Conservation (phyloP, 2,888 invertebrate genomes). For the Cremastinae sp. region DNA sequence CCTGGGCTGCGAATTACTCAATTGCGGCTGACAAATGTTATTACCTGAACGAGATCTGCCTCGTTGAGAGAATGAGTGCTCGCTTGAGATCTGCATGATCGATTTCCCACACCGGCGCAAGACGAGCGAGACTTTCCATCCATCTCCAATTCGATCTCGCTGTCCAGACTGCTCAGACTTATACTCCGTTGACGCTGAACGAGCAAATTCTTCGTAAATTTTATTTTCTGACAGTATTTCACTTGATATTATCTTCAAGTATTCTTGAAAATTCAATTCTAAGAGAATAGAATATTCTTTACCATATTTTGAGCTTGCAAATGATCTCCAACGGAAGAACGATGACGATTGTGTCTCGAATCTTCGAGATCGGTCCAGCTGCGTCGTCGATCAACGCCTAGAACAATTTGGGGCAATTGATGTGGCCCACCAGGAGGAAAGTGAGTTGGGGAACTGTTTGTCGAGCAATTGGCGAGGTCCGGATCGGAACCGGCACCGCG, state of each 20-base stretch:
- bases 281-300: slow-evolving; percentile 1
- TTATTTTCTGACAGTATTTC: not conserved
- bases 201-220: not conserved
- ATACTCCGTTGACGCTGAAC: slow-evolving; percentile 82
- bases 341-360: slow-evolving; percentile 74
- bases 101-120: slow-evolving; percentile 79
- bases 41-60: slow-evolving; percentile 89
- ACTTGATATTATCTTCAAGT: not conserved
- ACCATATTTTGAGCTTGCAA: slow-evolving; percentile 78
- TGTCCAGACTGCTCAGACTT: slow-evolving; percentile 91
- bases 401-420: slow-evolving; percentile 81
- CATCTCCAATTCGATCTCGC: slow-evolving; percentile 86
- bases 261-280: not conserved
- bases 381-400: slow-evolving; percentile 85
- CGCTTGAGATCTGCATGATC: slow-evolving; percentile 78
- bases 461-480: slow-evolving; percentile 80
- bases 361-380: slow-evolving; percentile 95
- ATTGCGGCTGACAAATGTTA: slow-evolving; percentile 37
- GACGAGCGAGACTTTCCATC: slow-evolving; percentile 81
- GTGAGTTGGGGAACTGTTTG: slow-evolving; percentile 81
- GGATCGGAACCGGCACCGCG: slow-evolving; percentile 81
- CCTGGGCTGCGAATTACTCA: not conserved
- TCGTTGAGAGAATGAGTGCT: slow-evolving; percentile 93
- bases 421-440: slow-evolving; percentile 70
- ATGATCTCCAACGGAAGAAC: slow-evolving; percentile 75